These are phyloP conservation scores for Ammodytes marinus DNA, from an alignment of 2,113 vertebrate genomes.

Conservation along the genomic window DNA sequence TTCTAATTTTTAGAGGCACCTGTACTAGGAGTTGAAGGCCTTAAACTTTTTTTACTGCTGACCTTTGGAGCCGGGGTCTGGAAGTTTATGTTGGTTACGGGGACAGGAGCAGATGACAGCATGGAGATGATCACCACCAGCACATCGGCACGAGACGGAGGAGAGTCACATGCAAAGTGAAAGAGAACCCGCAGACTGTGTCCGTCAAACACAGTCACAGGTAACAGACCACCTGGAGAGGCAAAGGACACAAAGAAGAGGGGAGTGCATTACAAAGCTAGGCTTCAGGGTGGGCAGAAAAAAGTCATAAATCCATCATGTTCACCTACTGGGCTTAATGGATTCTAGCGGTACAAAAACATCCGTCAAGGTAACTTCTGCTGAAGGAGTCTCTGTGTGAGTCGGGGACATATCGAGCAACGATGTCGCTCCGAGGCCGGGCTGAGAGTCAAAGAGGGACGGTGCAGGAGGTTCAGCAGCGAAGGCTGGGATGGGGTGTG, in stretches of 20 bases:
- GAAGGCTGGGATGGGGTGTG: slow-evolving; percentile 61
- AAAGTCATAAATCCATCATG: too few species aligned
- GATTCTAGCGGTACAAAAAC: slow-evolving; percentile 96
- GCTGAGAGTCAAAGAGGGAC: slow-evolving; percentile 63
- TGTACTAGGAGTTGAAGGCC: not conserved
- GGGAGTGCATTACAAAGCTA: not conserved
- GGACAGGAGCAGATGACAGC: slow-evolving; percentile 93
- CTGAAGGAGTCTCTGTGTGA: slow-evolving; percentile 59
- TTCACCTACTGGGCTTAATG: slow-evolving; percentile 95
- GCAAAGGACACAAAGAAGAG: not conserved
- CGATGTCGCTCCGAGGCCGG: slow-evolving; percentile 46
- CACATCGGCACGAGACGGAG: slow-evolving; percentile 90
- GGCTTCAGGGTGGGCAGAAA: too few species aligned
- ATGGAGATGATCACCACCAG: slow-evolving; percentile 98
- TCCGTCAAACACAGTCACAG: slow-evolving; percentile 95
- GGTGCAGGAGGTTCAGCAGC: slow-evolving; percentile 71
- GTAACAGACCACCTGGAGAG: slow-evolving; percentile 91
- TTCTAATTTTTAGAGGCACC: too few species aligned
- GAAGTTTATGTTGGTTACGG: slow-evolving; percentile 93
- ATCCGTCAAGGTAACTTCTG: slow-evolving; percentile 88
- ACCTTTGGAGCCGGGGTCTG: slow-evolving; percentile 95
- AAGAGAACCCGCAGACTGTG: slow-evolving; percentile 96
- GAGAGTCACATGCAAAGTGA: slow-evolving; percentile 93
- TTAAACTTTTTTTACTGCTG: slow-evolving; percentile 28
- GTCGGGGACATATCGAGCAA: slow-evolving; percentile 66